Percentiles rank a stretch among this genome's conserved stretches.
Conservation (phyloP, 2,113 vertebrate genomes). For the Eubucco bourcierii region DNA sequence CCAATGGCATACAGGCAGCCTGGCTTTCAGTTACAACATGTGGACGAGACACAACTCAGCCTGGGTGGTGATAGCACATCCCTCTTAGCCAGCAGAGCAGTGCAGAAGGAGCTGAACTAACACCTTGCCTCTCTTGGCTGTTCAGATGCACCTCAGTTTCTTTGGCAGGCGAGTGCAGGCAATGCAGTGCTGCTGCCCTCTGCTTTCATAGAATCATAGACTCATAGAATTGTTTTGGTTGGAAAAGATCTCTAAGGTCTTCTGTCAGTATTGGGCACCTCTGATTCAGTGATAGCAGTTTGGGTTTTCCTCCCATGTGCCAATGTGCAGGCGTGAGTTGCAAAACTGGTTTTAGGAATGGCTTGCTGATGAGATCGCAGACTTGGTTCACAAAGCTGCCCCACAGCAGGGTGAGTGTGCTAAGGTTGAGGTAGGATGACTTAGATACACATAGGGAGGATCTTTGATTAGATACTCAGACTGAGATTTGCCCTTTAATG, state of each 20-base stretch:
- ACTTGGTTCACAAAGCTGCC: background rate
- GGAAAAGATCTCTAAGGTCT: too few relatives aligned
- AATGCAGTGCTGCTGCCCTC: background rate
- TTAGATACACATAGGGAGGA: background rate
- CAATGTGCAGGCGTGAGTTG: background rate
- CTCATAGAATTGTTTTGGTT: too few relatives aligned
- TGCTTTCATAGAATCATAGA: background rate
- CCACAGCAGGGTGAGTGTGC: background rate
- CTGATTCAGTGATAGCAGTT: fast-evolving
- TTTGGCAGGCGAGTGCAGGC: background rate
- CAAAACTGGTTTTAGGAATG: background rate
- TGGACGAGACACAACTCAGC: fast-evolving
- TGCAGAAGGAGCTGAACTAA: background rate
- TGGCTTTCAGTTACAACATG: background rate
- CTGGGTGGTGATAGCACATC: background rate
- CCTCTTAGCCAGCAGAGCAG: background rate
- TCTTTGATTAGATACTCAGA: background rate
- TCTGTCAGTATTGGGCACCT: fast-evolving
- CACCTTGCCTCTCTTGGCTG: fast-evolving
- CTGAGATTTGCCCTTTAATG: background rate
- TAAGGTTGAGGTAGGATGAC: background rate
- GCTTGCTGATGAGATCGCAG: background rate
- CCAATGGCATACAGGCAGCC: background rate
- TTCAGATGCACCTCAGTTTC: background rate
- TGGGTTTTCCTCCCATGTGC: background rate